A percentile compares a stretch with the other conserved stretches of the same genome.
These are phyloP conservation scores for Pocota personata DNA, from an alignment of 2,888 invertebrate species.

Conservation along the genomic window DNA sequence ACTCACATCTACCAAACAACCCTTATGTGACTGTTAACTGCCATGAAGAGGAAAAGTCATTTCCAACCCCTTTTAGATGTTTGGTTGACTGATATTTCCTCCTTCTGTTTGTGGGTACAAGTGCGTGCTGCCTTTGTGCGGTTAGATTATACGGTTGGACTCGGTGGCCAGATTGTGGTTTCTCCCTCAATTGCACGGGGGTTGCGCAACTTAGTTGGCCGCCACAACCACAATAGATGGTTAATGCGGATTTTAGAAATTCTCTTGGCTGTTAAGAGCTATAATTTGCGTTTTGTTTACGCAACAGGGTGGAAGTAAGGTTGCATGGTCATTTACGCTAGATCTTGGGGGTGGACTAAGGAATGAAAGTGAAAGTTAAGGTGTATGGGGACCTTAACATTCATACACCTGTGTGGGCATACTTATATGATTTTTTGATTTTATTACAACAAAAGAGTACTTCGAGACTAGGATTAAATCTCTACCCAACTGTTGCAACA, in stretches of 20 bases:
- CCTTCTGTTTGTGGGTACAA: conserved; percentile 64
- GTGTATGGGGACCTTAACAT: too few species aligned
- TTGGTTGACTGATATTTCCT: conserved; percentile 51
- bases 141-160: conserved; percentile 72
- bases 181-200: conserved; percentile 42
- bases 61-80: conserved; percentile 53
- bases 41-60: conserved; percentile 57
- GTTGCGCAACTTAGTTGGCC: not conserved
- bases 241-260: conserved; percentile 63
- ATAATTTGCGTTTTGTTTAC: conserved; percentile 74
- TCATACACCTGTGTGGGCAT: too few species aligned
- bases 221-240: conserved; percentile 55
- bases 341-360: conserved; percentile 33
- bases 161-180: conserved; percentile 71
- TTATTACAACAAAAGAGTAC: too few species aligned
- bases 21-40: conserved; percentile 58
- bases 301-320: conserved; percentile 71
- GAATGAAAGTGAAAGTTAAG: not conserved
- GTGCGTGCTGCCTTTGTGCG: conserved; percentile 68
- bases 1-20: conserved; percentile 26
- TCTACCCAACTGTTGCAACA: too few species aligned
- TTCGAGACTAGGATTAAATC: too few species aligned
- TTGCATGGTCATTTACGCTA: conserved; percentile 67
- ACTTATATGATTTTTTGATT: too few species aligned
- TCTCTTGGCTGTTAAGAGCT: conserved; percentile 63